Base-by-base conservation (phyloP, 2,797 vertebrate genomes). In the Tangara arthus region DNA sequence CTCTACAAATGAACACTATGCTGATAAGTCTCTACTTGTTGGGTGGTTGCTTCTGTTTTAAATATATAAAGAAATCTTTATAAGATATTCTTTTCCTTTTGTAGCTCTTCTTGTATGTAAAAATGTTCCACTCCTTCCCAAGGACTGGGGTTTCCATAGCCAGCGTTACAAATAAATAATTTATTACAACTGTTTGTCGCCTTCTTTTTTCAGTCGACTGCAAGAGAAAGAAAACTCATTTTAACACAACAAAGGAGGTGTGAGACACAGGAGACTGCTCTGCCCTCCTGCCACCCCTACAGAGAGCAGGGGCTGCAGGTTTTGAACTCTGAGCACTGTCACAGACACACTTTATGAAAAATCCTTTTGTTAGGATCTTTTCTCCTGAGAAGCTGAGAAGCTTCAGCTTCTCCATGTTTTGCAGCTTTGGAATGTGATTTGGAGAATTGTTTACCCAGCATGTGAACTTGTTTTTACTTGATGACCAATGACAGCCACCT, bases 141-240 rank as follows among this genome's bases (percentile, higher is more conserved):
- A 97, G 97, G 97, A 95, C 28, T 93, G 96, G 96, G 97, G 96
- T 93, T 98, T 98, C 97, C 96, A 97, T 97, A 98, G 98, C 97
- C 97, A 97, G 95, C 92, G 10, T 97, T 97, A 97, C 97, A 96
- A 97, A 98, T 98, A 98, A 98, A 98, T 98, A 98, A 98, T 97
- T 97, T 92, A 96, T 98, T 99, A 99, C 99, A 99, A 98, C 98
- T 99, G 99, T 98, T 99, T 99, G 98, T 99, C 99, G 49, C 99
- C 99, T 98, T 99, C 99, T 97, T 99, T 99, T 98, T 99, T 99
- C 98, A 99, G 99, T 82, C 99, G 99, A 95, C 99, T 99, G 97
- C 64, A 98, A 98, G 52, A 91, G 90, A 97, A 97, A 81, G 92
- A 96, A 59, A 93, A 82, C 46, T 86, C 44, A 6, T 82, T 94